These are phyloP conservation scores for Platyrinchus mystaceus DNA, from an alignment of 2,797 vertebrate species.

Conservation along the genomic window DNA sequence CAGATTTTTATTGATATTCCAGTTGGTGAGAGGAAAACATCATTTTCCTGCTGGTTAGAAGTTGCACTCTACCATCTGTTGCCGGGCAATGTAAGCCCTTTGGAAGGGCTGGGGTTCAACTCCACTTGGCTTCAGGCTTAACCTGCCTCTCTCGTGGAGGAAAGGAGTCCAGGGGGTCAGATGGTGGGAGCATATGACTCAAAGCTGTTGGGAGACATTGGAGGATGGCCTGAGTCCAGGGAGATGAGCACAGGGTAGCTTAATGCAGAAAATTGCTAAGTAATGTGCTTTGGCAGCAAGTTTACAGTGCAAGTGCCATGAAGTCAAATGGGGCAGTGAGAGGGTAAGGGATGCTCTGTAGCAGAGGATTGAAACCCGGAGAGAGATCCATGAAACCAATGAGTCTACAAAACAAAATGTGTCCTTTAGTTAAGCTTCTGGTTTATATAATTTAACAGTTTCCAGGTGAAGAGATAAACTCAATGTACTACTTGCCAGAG, in stretches of 20 bases:
- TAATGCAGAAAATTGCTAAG: background rate
- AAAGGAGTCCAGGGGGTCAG: slow-evolving; percentile 8
- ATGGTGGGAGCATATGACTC: slow-evolving; percentile 1
- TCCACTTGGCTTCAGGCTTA: background rate
- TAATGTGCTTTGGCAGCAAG: background rate
- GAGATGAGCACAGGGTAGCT: background rate
- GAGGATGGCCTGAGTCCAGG: background rate
- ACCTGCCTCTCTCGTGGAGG: background rate
- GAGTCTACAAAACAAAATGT: background rate
- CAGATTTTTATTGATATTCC: slow-evolving; percentile 6
- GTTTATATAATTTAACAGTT: background rate
- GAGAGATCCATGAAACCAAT: background rate
- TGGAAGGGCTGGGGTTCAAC: background rate
- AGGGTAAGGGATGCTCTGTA: background rate
- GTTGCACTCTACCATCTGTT: slow-evolving; percentile 23
- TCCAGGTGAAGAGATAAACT: background rate
- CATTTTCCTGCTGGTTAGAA: slow-evolving; percentile 3
- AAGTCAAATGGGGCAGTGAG: background rate
- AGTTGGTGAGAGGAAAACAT: slow-evolving; percentile 20
- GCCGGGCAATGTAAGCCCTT: background rate
- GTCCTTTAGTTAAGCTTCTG: background rate
- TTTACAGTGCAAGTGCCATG: background rate
- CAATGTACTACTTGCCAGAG: background rate
- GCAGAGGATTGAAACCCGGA: background rate
- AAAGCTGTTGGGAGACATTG: background rate